Percentiles rank a stretch among this genome's conserved stretches.
Conservation (phyloP, 1,140 invertebrate species). For the Drosophila orosa region DNA sequence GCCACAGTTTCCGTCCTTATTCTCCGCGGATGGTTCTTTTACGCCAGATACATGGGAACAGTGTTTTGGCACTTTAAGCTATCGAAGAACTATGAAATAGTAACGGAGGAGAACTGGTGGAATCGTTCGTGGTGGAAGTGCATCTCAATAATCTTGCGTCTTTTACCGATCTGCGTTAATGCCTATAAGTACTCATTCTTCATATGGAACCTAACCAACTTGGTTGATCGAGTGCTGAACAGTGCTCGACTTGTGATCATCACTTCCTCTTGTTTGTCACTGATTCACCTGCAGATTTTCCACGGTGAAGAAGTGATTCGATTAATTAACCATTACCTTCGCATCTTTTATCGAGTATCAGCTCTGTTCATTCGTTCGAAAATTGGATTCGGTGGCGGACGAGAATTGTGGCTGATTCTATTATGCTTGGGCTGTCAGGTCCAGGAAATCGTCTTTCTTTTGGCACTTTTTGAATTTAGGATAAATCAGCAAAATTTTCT, state of each 20-base stretch:
- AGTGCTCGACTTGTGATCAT: background rate
- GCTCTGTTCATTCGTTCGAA: background rate
- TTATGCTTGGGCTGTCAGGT: conserved; percentile 23
- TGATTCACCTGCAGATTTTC: conserved; percentile 40
- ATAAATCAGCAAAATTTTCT: background rate
- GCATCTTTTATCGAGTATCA: conserved; percentile 21
- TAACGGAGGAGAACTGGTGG: background rate
- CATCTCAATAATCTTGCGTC: background rate
- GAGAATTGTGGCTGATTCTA: conserved; percentile 43
- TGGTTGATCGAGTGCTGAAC: background rate
- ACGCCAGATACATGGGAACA: conserved; percentile 7
- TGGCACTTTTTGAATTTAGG: background rate
- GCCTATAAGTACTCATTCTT: background rate
- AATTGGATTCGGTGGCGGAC: conserved; percentile 35
- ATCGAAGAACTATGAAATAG: background rate
- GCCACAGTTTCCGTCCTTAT: background rate
- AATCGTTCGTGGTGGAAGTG: conserved; percentile 4
- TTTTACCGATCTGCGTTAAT: background rate
- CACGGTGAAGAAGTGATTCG: conserved; percentile 26
- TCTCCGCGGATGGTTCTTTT: background rate
- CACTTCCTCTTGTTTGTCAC: conserved; percentile 5
- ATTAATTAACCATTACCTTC: conserved; percentile 45
- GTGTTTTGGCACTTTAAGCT: conserved; percentile 12
- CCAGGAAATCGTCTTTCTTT: conserved; percentile 8
- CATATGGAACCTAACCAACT: background rate